phyloP scores from a whole-genome alignment of 2,888 invertebrate genomes.

The Phortica magna region DNA sequence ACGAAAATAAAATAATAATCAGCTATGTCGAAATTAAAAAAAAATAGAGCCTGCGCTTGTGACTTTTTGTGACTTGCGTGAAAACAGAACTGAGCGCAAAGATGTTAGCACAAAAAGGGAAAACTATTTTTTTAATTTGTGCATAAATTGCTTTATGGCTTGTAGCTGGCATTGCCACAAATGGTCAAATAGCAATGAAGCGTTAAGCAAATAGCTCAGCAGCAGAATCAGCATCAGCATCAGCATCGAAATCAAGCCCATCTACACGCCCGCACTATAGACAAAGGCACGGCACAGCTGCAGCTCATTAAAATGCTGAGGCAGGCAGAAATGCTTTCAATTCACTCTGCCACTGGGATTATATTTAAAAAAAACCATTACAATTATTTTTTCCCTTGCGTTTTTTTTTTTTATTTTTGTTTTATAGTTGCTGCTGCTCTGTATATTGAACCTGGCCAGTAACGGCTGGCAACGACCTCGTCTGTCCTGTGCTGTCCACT shows the following conservation, averaged over 20 bases:
- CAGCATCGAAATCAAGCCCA: conserved; percentile 4
- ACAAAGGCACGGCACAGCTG: conserved; percentile 25
- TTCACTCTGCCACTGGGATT: conserved; percentile 20
- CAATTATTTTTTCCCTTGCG: background rate
- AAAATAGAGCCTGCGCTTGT: no score
- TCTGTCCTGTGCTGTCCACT: background rate
- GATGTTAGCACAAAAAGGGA: no score
- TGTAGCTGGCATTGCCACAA: background rate
- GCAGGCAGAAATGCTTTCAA: conserved; percentile 13
- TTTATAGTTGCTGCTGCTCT: conserved; percentile 1
- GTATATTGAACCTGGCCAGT: conserved; percentile 17
- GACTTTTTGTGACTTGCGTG: no score
- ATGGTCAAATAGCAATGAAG: background rate
- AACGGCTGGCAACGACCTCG: background rate
- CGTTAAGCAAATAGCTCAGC: background rate
- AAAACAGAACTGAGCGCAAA: no score
- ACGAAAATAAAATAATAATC: no score
- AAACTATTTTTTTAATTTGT: no score
- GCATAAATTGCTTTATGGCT: no score
- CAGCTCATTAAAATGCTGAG: conserved; percentile 60
- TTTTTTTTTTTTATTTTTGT: background rate
- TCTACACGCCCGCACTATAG: background rate
- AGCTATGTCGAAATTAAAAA: no score
- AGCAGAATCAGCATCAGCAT: conserved; percentile 5
- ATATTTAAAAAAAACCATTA: conserved; percentile 14